Evolutionary conservation across 1,140 invertebrate species (phyloP).

Genomic region (Lepeophtheirus salmonis): DNA sequence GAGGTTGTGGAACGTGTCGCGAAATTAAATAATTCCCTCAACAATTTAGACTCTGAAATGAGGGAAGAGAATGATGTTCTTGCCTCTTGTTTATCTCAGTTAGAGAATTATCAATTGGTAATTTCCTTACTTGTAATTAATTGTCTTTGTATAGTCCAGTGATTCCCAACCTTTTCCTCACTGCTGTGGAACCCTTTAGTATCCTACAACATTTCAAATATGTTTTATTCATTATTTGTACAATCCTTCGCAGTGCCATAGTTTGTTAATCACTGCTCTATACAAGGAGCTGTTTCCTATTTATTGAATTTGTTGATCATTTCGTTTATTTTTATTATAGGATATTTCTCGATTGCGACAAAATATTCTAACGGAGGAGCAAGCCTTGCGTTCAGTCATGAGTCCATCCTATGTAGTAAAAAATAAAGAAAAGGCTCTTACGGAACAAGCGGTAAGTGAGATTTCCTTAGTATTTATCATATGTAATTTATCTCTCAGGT

Average conservation of each 20-base stretch:
- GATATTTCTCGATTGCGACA: slow-evolving; percentile 64
- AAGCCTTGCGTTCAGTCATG: slow-evolving; percentile 54
- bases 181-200: too few species aligned
- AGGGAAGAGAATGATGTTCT: slow-evolving; percentile 48
- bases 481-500: too few species aligned
- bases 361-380: slow-evolving; percentile 62
- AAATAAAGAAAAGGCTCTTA: slow-evolving; percentile 57
- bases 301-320: not conserved
- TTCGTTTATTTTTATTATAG: slow-evolving; percentile 29
- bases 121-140: too few species aligned
- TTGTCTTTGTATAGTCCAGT: too few species aligned
- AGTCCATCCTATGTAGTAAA: slow-evolving; percentile 58
- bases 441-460: slow-evolving; percentile 87
- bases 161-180: too few species aligned
- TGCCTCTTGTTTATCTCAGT: slow-evolving; percentile 55
- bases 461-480: too few species aligned
- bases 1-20: slow-evolving; percentile 49
- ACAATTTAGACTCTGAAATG: slow-evolving; percentile 41
- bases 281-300: too few species aligned
- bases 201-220: not conserved
- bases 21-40: slow-evolving; percentile 44
- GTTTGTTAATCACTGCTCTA: too few species aligned
- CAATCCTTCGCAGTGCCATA: too few species aligned
- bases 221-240: too few species aligned
- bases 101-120: slow-evolving; percentile 64